A percentile compares a stretch with the other conserved stretches of the same genome.
These are phyloP conservation scores for Psittacula echo DNA, from an alignment of 2,797 vertebrate species.

Conservation along the genomic window DNA sequence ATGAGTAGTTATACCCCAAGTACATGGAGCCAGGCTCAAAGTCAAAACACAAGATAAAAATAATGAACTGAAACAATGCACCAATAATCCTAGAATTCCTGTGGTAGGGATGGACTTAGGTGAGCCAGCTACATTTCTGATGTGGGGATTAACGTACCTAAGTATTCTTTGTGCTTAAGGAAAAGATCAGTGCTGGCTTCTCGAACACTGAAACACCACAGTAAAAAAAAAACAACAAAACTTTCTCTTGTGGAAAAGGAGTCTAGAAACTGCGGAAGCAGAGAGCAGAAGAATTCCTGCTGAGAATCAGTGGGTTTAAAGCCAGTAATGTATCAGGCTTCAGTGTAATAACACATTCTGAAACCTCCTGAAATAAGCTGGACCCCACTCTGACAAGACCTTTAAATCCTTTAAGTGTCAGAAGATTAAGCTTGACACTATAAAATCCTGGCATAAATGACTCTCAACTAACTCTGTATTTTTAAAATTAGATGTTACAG, in stretches of 20 bases:
- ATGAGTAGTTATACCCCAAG: neutral
- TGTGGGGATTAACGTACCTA: neutral
- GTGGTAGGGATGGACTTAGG: neutral
- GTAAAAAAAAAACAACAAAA: neutral
- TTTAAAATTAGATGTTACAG: slow-evolving; percentile 18
- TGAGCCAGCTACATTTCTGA: neutral
- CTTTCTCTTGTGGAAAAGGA: neutral
- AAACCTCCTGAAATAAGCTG: slow-evolving; percentile 2
- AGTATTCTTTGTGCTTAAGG: neutral
- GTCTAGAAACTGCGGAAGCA: neutral
- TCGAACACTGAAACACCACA: neutral
- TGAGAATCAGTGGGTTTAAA: neutral
- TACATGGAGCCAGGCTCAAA: neutral
- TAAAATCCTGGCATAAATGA: neutral
- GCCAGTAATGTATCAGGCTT: neutral
- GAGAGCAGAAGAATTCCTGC: neutral
- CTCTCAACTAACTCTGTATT: neutral
- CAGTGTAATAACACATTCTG: neutral
- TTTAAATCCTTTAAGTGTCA: slow-evolving; percentile 20
- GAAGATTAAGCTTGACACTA: slow-evolving; percentile 13
- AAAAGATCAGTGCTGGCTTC: neutral
- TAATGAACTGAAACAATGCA: neutral
- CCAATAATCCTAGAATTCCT: neutral
- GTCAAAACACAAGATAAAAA: neutral
- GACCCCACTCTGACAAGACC: neutral